Conservation (phyloP, 1,140 invertebrate species). For the Lysiphlebus fabarum region DNA sequence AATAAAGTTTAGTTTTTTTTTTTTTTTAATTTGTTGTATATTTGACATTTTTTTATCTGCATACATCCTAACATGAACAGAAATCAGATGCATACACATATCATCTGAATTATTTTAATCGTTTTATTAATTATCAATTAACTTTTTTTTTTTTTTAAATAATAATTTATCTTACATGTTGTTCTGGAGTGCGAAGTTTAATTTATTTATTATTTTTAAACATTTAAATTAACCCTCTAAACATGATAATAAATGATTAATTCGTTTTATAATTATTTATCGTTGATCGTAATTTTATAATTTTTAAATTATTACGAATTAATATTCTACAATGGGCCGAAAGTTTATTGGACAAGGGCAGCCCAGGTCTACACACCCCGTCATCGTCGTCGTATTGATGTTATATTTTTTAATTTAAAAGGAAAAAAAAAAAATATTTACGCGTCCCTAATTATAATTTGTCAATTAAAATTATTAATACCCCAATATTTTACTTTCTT, state of each 20-base stretch:
- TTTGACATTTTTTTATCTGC: conserved; percentile 42
- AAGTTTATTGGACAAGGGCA: conserved; percentile 50
- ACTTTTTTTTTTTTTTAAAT: conserved; percentile 38
- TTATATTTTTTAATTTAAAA: conserved; percentile 21
- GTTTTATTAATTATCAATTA: not conserved
- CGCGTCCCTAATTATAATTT: conserved; percentile 45
- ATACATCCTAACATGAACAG: conserved; percentile 55
- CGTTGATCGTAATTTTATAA: conserved; percentile 36
- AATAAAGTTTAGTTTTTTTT: too few relatives aligned
- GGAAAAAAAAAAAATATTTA: conserved; percentile 31
- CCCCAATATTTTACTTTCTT: not conserved
- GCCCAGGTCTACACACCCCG: conserved; percentile 56
- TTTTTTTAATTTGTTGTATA: conserved; percentile 45
- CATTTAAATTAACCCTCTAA: conserved; percentile 34
- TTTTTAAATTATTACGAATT: conserved; percentile 38
- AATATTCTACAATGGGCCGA: conserved; percentile 58
- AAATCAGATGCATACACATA: conserved; percentile 46
- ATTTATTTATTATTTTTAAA: too few relatives aligned
- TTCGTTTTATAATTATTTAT: conserved; percentile 23
- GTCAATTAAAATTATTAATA: too few relatives aligned
- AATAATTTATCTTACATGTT: conserved; percentile 46
- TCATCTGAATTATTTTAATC: too few relatives aligned
- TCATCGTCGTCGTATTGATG: conserved; percentile 47
- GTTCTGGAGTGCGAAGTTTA: conserved; percentile 46
- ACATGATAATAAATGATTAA: conserved; percentile 23